A percentile compares a stretch with the other conserved stretches of the same genome.
Conservation (phyloP, 2,888 invertebrate genomes). For the Cerceris ruficornis region DNA sequence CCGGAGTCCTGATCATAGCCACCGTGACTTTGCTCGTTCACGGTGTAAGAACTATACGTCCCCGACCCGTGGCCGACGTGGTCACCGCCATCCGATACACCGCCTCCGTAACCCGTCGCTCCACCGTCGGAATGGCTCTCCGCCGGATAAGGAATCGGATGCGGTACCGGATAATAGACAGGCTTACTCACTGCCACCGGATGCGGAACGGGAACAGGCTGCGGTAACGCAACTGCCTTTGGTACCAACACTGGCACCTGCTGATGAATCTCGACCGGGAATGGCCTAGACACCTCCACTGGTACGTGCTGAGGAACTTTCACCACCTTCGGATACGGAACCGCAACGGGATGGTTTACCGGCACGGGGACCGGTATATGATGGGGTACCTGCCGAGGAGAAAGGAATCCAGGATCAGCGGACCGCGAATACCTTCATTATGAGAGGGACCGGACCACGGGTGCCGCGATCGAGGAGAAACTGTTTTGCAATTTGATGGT, state of each 20-base stretch:
- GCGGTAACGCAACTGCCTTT: slow-evolving; percentile 76
- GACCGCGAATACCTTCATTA: not conserved
- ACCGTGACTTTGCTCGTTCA: slow-evolving; percentile 50
- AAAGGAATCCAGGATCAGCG: slow-evolving; percentile 34
- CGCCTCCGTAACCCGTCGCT: not conserved
- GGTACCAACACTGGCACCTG: slow-evolving; percentile 76
- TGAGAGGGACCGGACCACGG: not conserved
- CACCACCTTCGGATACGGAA: slow-evolving; percentile 80
- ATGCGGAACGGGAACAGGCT: slow-evolving; percentile 75
- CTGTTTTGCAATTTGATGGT: not conserved
- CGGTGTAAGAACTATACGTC: slow-evolving; percentile 56
- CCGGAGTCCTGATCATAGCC: slow-evolving; percentile 54
- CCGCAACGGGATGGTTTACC: slow-evolving; percentile 77
- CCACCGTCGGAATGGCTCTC: slow-evolving; percentile 35
- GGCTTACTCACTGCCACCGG: slow-evolving; percentile 75
- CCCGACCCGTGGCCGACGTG: slow-evolving; percentile 48
- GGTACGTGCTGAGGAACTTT: slow-evolving; percentile 80
- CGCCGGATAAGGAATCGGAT: slow-evolving; percentile 62
- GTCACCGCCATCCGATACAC: slow-evolving; percentile 29
- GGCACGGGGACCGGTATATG: slow-evolving; percentile 79
- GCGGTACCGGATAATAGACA: slow-evolving; percentile 73
- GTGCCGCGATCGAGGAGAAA: slow-evolving; percentile 23
- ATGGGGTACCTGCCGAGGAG: slow-evolving; percentile 73
- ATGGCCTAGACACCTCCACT: slow-evolving; percentile 73
- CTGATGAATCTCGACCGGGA: slow-evolving; percentile 77